Conservation (phyloP, 2,888 invertebrate genomes). For the Notocelia uddmanniana region DNA sequence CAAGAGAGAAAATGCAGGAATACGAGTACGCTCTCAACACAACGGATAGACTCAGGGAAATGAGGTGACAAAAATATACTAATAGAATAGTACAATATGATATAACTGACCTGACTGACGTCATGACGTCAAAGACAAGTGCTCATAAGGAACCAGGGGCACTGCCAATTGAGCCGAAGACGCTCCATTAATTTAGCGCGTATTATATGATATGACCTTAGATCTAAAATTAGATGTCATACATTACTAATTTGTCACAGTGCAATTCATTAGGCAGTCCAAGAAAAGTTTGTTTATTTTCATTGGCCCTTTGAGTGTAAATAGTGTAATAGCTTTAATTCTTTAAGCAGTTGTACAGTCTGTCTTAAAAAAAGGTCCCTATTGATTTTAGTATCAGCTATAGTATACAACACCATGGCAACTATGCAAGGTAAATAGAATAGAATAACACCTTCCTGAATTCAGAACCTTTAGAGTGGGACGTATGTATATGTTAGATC, state of each 20-base stretch:
- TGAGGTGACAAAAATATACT: too few relatives aligned
- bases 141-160: not conserved
- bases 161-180: slow-evolving; percentile 34
- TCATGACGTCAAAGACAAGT: not conserved
- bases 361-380: too few relatives aligned
- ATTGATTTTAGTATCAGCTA: too few relatives aligned
- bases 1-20: too few relatives aligned
- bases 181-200: slow-evolving; percentile 23
- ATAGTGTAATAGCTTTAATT: not conserved
- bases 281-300: not conserved
- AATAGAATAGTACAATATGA: not conserved
- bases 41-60: too few relatives aligned
- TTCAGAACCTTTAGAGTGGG: too few relatives aligned
- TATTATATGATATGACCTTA: slow-evolving; percentile 29
- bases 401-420: not conserved
- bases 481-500: too few relatives aligned
- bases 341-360: not conserved
- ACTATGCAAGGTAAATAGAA: not conserved
- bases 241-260: slow-evolving; percentile 15
- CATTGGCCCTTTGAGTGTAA: not conserved
- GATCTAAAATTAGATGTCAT: slow-evolving; percentile 31
- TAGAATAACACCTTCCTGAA: too few relatives aligned
- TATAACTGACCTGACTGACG: not conserved
- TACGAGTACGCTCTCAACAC: too few relatives aligned
- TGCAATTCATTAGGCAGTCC: slow-evolving; percentile 6